Evolutionary conservation across 2,888 invertebrate species (phyloP).

Genomic region (Drosophila eohydei): DNA sequence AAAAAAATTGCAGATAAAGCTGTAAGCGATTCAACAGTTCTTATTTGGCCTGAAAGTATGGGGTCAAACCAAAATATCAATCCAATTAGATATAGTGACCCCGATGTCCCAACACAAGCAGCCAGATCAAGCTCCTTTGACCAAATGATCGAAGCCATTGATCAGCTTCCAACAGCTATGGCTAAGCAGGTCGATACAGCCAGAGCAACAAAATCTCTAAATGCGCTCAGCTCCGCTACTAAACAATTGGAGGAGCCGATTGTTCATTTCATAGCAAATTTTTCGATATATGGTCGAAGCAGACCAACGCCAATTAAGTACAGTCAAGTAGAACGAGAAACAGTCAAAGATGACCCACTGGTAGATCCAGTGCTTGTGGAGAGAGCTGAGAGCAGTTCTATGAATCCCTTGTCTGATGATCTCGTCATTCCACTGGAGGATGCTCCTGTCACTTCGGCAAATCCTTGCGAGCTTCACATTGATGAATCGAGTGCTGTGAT

Average conservation of each 20-base stretch:
- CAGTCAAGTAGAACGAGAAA: background rate
- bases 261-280: background rate
- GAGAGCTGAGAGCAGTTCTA: background rate
- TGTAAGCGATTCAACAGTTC: background rate
- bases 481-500: background rate
- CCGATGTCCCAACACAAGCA: background rate
- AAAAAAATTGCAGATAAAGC: background rate
- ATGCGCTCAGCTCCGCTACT: background rate
- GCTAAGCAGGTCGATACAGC: background rate
- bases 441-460: background rate
- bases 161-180: background rate
- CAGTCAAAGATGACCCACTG: no score
- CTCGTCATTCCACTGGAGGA: background rate
- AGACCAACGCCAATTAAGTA: background rate
- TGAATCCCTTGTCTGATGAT: background rate
- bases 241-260: constrained; percentile 1
- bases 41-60: background rate
- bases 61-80: background rate
- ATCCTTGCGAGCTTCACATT: background rate
- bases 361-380: background rate
- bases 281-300: background rate
- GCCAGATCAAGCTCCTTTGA: background rate
- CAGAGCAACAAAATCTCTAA: background rate
- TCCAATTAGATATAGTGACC: no score
- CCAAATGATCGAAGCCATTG: background rate